These are phyloP conservation scores for Laspeyria flexula DNA, from an alignment of 2,888 invertebrate species.

Conservation along the genomic window DNA sequence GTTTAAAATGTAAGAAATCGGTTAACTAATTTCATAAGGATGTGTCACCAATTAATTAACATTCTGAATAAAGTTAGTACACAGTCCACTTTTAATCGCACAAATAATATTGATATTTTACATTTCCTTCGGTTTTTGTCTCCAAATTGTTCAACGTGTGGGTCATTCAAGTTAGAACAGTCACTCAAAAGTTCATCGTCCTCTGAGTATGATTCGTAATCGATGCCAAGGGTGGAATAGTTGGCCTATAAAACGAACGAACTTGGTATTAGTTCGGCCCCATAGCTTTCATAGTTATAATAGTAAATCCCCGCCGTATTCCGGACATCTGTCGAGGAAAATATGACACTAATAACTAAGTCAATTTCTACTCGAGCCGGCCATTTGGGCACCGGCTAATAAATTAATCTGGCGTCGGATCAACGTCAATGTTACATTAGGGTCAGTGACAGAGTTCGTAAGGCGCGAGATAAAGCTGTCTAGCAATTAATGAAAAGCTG, in stretches of 20 bases:
- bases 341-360: conserved; percentile 73
- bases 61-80: no score
- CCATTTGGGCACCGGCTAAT: conserved; percentile 61
- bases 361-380: conserved; percentile 64
- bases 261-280: conserved; percentile 30
- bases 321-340: conserved; percentile 63
- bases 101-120: no score
- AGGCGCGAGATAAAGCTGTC: conserved; percentile 65
- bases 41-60: no score
- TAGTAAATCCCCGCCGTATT: conserved; percentile 49
- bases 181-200: not conserved
- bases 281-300: conserved; percentile 48
- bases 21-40: no score
- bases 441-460: conserved; percentile 62
- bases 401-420: conserved; percentile 79
- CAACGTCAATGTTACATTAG: conserved; percentile 70
- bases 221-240: not conserved
- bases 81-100: no score
- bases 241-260: conserved; percentile 4
- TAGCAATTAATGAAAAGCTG: conserved; percentile 80
- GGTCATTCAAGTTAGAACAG: not conserved
- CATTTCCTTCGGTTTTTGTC: not conserved
- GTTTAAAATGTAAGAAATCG: no score
- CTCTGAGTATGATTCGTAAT: not conserved
- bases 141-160: not conserved